Percentiles rank a stretch among this genome's conserved stretches.
Conservation (phyloP, 2,888 invertebrate genomes). For the Lochmaea crataegi region DNA sequence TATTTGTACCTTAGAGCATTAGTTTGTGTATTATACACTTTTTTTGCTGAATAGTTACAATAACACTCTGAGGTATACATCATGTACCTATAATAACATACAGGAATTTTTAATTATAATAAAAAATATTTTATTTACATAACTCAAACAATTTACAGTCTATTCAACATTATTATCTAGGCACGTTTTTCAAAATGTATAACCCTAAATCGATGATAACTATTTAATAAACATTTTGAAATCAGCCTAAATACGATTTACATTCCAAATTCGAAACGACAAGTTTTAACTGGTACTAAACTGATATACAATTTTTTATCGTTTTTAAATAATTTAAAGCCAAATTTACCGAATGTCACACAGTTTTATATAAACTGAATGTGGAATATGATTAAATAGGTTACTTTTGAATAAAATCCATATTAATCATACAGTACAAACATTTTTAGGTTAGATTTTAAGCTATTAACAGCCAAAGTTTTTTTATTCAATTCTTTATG, state of each 20-base stretch:
- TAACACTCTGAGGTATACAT: background rate
- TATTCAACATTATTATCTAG: background rate
- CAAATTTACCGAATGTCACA: background rate
- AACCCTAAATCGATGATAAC: background rate
- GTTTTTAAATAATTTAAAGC: background rate
- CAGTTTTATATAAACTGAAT: background rate
- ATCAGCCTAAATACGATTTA: background rate
- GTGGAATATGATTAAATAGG: no score
- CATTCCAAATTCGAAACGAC: background rate
- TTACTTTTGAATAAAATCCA: background rate
- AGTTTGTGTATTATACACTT: background rate
- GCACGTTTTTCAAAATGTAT: background rate
- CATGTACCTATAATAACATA: background rate
- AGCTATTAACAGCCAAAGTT: background rate
- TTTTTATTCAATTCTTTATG: background rate
- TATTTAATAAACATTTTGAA: background rate
- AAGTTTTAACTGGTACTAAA: background rate
- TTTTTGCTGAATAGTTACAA: background rate
- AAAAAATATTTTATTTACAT: constrained; percentile 9
- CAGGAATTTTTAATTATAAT: background rate
- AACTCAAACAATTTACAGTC: constrained; percentile 7
- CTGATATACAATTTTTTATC: background rate
- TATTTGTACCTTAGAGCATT: background rate
- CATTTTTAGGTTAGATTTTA: background rate
- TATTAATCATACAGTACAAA: background rate